Evolutionary conservation across 2,797 vertebrate genomes (phyloP), one percentile per base, ranked within the genome.

Genomic region (Dromococcyx pavoninus): DNA sequence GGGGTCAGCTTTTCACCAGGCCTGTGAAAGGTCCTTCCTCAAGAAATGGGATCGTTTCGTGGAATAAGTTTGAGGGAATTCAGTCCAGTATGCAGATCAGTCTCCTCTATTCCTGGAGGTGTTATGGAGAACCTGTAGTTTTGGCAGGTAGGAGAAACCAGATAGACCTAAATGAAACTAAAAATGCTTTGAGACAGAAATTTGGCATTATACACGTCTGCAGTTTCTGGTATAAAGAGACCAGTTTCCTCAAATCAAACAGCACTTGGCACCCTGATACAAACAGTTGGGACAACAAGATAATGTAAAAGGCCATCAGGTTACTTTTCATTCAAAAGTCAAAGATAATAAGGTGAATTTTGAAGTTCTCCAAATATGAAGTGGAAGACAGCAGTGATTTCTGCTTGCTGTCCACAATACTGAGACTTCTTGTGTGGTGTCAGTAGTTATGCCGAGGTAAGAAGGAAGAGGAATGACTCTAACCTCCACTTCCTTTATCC

Each of bases 391-490:
- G 73, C 51, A 56, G 43, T 46, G 78, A 54, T 83, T 83, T 87
- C 58, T 78, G 17, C 65, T 84, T 79, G 44, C 77, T 75, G 10
- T 71, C 75, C 71, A 67, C 60, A 81, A 75, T 23, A 12, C 70
- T 74, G 69, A 74, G 66, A 58, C 58, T 92, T 85, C 81, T 75
- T 85, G 46, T 80, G 78, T 89, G 81, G n/a, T 72, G 75, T 86
- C 87, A 74, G 71, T 76, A 61, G 37, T 74, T 80, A 53, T 18
- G 51, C 84, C 85, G 91, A 72, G 61, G 54, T 67, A 93, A 93
- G 75, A 75, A 83, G 69, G 72, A 85, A 77, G 57, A 85, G 37
- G 67, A 96, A 78, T 54, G 50, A 56, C 22, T 71, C 81, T 92
- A 89, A 73, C 72, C 67, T 94, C 67, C 30, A 51, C 41, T 87